Conservation (phyloP, 1,140 invertebrate species). For the Papilio machaon region DNA sequence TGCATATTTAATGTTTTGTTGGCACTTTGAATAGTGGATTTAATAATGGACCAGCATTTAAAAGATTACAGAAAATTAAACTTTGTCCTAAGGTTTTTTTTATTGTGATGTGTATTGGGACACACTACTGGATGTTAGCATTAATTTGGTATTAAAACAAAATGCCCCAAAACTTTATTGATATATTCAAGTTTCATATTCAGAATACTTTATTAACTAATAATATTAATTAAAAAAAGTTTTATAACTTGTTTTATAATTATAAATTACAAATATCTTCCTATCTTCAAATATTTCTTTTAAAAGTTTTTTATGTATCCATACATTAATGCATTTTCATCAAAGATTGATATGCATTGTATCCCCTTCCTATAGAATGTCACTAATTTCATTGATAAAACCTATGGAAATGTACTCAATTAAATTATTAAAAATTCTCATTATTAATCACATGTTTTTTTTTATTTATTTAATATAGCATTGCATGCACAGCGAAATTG, state of each 20-base stretch:
- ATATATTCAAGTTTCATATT: background rate
- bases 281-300: background rate
- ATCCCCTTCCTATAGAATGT: background rate
- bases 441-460: background rate
- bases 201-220: background rate
- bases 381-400: background rate
- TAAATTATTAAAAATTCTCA: conserved; percentile 8
- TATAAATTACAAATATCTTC: background rate
- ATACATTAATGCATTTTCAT: too few species aligned
- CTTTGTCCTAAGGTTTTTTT: too few species aligned
- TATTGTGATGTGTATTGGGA: too few species aligned
- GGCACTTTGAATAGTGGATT: too few species aligned
- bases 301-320: background rate
- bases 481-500: conserved; percentile 27
- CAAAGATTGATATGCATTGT: too few species aligned
- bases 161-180: background rate
- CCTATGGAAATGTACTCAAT: conserved; percentile 27
- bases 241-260: background rate
- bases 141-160: too few species aligned
- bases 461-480: conserved; percentile 3
- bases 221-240: background rate
- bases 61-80: too few species aligned
- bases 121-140: too few species aligned
- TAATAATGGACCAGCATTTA: too few species aligned
- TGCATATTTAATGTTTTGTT: too few species aligned